These are phyloP conservation scores for Pseudomyrmex cubaensis DNA, from an alignment of 1,140 invertebrate species.

Conservation along the genomic window DNA sequence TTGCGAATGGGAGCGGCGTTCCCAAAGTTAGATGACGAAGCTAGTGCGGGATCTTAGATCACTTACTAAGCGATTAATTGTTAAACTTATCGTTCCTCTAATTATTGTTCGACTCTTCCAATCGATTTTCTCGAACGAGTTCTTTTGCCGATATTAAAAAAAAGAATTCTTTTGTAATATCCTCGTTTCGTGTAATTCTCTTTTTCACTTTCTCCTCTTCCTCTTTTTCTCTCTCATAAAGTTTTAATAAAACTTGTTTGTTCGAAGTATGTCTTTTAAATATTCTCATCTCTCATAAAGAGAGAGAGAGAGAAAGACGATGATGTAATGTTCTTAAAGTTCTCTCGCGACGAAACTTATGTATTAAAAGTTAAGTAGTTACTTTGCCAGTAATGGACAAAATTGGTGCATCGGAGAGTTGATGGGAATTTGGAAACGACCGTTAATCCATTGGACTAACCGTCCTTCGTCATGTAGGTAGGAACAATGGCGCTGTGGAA, in stretches of 20 bases:
- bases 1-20: constrained; percentile 30
- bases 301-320: no score
- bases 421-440: constrained; percentile 56
- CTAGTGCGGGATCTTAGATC: constrained; percentile 3
- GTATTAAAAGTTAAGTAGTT: constrained; percentile 54
- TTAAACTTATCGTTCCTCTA: not conserved
- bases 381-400: constrained; percentile 47
- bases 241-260: constrained; percentile 28
- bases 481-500: constrained; percentile 43
- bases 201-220: not conserved
- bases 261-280: not conserved
- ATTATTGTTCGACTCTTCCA: not conserved
- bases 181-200: not conserved
- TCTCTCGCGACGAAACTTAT: constrained; percentile 20
- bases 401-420: constrained; percentile 24
- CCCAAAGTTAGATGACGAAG: constrained; percentile 18
- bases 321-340: constrained; percentile 14
- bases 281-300: not conserved
- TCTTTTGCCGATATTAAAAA: no score
- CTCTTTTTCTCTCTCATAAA: not conserved
- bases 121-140: no score
- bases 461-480: constrained; percentile 21
- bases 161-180: no score
- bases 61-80: constrained; percentile 13
- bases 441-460: constrained; percentile 57